phyloP scores from a whole-genome alignment of 2,797 vertebrate species.

The Muscicapa striata region DNA sequence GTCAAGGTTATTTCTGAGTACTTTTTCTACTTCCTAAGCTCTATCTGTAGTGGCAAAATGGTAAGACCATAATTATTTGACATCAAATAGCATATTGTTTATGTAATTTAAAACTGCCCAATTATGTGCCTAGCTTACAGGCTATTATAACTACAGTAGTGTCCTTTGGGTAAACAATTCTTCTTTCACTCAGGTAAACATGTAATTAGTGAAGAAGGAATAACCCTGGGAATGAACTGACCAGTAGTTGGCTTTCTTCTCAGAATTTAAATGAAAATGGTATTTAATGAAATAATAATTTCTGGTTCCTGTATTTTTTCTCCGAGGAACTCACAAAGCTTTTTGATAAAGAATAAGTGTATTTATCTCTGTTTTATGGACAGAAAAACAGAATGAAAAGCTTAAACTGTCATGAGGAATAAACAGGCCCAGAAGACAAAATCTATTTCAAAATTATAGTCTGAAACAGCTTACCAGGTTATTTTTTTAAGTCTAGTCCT shows the following conservation, averaged over 20 bases:
- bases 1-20: neutral
- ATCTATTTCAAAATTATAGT: neutral
- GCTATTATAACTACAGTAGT: neutral
- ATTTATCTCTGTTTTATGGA: neutral
- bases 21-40: neutral
- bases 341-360: neutral
- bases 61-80: constrained; percentile 4
- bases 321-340: neutral
- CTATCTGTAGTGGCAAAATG: neutral
- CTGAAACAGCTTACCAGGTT: neutral
- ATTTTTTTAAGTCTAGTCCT: neutral
- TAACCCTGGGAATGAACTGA: neutral
- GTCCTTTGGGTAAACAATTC: neutral
- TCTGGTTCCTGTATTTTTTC: neutral
- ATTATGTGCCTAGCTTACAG: neutral
- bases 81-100: neutral
- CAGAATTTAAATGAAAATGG: neutral
- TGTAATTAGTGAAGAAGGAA: neutral
- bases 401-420: neutral
- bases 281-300: neutral
- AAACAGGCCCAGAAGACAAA: neutral
- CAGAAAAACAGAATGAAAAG: neutral
- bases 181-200: constrained; percentile 7
- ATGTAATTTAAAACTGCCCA: neutral
- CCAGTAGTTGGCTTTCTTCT: neutral